phyloP scores from a whole-genome alignment of 2,888 invertebrate genomes.

The Alviniconcha strummeri region DNA sequence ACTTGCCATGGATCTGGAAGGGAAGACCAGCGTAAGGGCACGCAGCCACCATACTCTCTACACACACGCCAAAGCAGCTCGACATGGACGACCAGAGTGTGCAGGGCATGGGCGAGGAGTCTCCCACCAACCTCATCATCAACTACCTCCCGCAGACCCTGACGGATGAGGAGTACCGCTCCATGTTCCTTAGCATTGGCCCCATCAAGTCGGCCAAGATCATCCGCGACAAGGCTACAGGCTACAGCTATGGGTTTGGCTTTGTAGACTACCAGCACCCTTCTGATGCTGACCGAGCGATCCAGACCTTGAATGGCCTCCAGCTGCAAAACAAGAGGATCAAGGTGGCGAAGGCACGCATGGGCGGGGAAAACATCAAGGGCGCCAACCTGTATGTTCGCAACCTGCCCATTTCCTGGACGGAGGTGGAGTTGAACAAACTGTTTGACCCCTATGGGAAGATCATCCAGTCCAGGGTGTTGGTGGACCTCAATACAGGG shows the following conservation, averaged over 20 bases:
- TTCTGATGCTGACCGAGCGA: constrained; percentile 90
- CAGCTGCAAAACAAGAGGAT: constrained; percentile 92
- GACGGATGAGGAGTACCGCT: constrained; percentile 91
- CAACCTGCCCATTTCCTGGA: constrained; percentile 82
- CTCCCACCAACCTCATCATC: constrained; percentile 88
- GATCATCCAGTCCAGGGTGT: constrained; percentile 93
- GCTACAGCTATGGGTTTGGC: constrained; percentile 96
- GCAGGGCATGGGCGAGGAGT: constrained; percentile 30
- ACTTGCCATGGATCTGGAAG: constrained; percentile 18
- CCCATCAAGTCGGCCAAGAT: constrained; percentile 92
- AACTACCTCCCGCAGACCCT: constrained; percentile 96
- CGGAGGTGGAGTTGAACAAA: constrained; percentile 86
- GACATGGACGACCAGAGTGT: constrained; percentile 9
- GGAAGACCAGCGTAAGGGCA: not conserved
- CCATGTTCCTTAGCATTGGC: constrained; percentile 91
- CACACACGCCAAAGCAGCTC: not conserved
- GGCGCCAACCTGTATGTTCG: constrained; percentile 95
- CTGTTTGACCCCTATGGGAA: constrained; percentile 91
- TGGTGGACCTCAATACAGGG: constrained; percentile 91
- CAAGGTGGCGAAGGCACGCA: constrained; percentile 94
- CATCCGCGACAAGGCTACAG: constrained; percentile 79
- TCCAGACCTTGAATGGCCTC: constrained; percentile 89
- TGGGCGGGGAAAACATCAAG: constrained; percentile 92
- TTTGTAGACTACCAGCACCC: constrained; percentile 93
- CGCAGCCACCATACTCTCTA: too few relatives aligned